Evolutionary conservation across 2,797 vertebrate species (phyloP).

Genomic region (Taenioides sp.): DNA sequence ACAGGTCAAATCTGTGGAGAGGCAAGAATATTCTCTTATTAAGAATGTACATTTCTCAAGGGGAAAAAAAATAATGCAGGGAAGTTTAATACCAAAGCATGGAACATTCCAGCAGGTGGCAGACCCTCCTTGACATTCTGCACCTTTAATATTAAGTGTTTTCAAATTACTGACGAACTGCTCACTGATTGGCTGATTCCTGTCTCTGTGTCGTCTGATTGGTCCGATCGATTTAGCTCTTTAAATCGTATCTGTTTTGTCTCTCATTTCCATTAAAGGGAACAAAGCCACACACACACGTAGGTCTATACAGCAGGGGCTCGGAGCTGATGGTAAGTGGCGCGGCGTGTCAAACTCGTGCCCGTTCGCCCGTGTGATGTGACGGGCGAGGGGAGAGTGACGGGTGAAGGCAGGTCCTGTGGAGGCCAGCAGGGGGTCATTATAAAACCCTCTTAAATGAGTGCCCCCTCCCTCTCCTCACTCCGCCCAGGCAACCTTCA

Average conservation of each 20-base stretch:
- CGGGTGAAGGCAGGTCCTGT: slow-evolving; percentile 71
- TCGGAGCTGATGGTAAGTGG: slow-evolving; percentile 69
- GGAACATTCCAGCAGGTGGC: too few relatives aligned
- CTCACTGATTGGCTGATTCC: slow-evolving; percentile 37
- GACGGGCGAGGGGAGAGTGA: slow-evolving; percentile 60
- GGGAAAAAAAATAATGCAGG: too few relatives aligned
- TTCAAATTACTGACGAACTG: too few relatives aligned
- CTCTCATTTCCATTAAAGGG: slow-evolving; percentile 18
- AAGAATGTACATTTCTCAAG: too few relatives aligned
- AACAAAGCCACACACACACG: slow-evolving; percentile 4
- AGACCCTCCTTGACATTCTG: too few relatives aligned
- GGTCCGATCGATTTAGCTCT: slow-evolving; percentile 17
- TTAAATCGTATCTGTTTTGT: slow-evolving; percentile 48
- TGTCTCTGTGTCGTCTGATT: slow-evolving; percentile 26
- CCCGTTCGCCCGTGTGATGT: slow-evolving; percentile 75
- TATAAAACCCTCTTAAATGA: slow-evolving; percentile 78
- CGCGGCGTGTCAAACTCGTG: slow-evolving; percentile 72
- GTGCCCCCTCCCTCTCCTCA: slow-evolving; percentile 53
- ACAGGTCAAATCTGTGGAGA: too few relatives aligned
- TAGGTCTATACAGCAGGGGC: slow-evolving; percentile 25
- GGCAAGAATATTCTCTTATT: too few relatives aligned
- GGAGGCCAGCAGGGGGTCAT: slow-evolving; percentile 74
- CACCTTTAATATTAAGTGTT: too few relatives aligned
- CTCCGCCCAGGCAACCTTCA: slow-evolving; percentile 57
- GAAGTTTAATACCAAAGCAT: too few relatives aligned